Percentiles rank a stretch among this genome's conserved stretches.
These are phyloP conservation scores for Menidia beryllina DNA, from an alignment of 2,113 vertebrate genomes.

Conservation along the genomic window DNA sequence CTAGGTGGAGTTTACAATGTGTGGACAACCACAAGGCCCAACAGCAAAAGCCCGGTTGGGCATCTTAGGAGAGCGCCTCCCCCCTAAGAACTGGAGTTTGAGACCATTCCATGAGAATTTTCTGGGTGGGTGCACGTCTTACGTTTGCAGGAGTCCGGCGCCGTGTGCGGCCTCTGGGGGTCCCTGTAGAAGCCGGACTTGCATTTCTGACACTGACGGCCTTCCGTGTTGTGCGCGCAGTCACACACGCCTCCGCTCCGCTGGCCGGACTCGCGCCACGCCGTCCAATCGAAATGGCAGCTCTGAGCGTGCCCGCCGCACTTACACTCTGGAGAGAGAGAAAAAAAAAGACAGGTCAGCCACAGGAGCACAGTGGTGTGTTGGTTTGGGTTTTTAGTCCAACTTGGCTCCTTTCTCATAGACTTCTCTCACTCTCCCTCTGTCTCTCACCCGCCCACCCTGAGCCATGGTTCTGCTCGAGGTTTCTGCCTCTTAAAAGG, in stretches of 20 bases:
- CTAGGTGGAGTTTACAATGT: too few relatives aligned
- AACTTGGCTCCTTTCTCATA: background rate
- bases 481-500: too few relatives aligned
- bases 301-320: conserved; percentile 92
- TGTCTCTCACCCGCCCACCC: too few relatives aligned
- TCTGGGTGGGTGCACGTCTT: conserved; percentile 64
- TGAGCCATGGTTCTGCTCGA: too few relatives aligned
- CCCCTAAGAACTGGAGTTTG: too few relatives aligned
- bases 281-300: conserved; percentile 89
- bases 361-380: background rate
- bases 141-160: conserved; percentile 91
- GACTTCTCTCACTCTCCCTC: too few relatives aligned
- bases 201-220: conserved; percentile 91
- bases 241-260: conserved; percentile 91
- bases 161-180: conserved; percentile 82
- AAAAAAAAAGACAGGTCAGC: background rate
- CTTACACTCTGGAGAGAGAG: conserved; percentile 86
- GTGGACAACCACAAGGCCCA: too few relatives aligned
- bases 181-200: conserved; percentile 91
- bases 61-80: too few relatives aligned
- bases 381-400: background rate
- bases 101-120: too few relatives aligned
- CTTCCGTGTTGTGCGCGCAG: conserved; percentile 94
- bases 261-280: conserved; percentile 91
- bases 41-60: too few relatives aligned